These are phyloP conservation scores for Tipula confusa DNA, from an alignment of 2,888 invertebrate species.

Conservation along the genomic window DNA sequence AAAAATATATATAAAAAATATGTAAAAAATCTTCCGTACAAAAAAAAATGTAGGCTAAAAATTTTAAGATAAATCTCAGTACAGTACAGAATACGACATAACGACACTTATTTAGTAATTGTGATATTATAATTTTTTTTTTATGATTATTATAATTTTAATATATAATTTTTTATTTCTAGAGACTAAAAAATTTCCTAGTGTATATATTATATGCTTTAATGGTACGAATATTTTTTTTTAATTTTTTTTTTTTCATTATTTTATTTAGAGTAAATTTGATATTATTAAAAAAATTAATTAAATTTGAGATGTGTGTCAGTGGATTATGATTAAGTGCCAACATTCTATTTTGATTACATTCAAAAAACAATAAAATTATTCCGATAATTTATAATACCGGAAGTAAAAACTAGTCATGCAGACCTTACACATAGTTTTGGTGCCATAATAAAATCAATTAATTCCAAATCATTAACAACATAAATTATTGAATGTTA, in stretches of 20 bases:
- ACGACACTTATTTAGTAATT: constrained; percentile 29
- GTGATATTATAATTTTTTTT: constrained; percentile 27
- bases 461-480: background rate
- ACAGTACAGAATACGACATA: constrained; percentile 13
- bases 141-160: background rate
- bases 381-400: background rate
- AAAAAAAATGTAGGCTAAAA: constrained; percentile 27
- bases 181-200: background rate
- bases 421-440: background rate
- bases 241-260: background rate
- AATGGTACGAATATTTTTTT: background rate
- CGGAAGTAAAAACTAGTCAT: background rate
- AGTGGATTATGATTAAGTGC: background rate
- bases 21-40: constrained; percentile 27
- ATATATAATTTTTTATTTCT: background rate
- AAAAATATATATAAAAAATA: background rate
- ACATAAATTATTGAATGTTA: background rate
- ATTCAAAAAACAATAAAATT: background rate
- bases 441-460: background rate
- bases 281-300: background rate
- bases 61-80: constrained; percentile 13
- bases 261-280: constrained; percentile 13
- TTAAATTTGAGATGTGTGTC: background rate
- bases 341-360: background rate
- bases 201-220: constrained; percentile 25